Conservation (phyloP, 1,140 invertebrate species). For the Paramacrobiotus metropolitanus region DNA sequence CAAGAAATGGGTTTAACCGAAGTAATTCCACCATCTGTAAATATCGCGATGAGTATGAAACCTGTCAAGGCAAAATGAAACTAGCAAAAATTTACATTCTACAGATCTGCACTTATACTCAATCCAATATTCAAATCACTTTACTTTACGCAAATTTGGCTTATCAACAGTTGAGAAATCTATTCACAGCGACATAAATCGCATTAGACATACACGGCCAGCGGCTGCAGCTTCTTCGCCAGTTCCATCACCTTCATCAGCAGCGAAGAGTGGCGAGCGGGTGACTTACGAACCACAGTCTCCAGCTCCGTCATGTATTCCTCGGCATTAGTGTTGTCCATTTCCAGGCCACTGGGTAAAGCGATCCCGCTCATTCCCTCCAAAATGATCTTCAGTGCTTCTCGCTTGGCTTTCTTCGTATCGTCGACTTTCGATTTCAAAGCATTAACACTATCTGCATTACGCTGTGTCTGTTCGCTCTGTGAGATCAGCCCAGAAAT, state of each 20-base stretch:
- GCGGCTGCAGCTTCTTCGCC: neutral
- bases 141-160: too few species aligned
- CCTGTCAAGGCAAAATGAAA: too few species aligned
- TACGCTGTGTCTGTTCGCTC: neutral
- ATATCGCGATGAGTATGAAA: too few species aligned
- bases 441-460: neutral
- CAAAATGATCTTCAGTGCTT: neutral
- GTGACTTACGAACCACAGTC: neutral
- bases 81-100: too few species aligned
- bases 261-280: neutral
- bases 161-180: neutral
- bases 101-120: too few species aligned
- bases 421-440: neutral
- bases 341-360: neutral
- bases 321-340: neutral
- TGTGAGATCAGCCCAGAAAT: neutral
- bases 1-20: too few species aligned
- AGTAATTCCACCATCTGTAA: too few species aligned
- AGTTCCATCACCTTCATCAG: too few species aligned
- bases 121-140: too few species aligned
- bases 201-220: neutral
- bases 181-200: neutral
- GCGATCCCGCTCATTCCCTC: neutral
- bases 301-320: conserved; percentile 3
- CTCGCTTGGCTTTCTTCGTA: neutral